Percentiles rank a stretch among this genome's conserved stretches.
Evolutionary conservation across 2,113 vertebrate species (phyloP).

Genomic region (Capreolus pygargus): DNA sequence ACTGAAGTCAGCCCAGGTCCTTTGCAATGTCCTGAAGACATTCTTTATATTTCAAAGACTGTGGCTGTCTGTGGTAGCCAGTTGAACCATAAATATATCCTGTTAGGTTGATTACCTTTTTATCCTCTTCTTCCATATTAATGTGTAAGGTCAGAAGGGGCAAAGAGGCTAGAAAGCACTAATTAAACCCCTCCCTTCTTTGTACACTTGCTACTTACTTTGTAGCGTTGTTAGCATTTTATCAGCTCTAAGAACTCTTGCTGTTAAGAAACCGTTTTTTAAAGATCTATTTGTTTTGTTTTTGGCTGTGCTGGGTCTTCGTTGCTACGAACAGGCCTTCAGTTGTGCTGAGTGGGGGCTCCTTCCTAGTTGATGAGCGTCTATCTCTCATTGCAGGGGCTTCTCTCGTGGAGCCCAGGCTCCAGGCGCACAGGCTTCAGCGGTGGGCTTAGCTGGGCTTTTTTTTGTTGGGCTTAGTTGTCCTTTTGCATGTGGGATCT

Average conservation of each 20-base stretch:
- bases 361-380: background rate
- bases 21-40: background rate
- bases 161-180: background rate
- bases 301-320: background rate
- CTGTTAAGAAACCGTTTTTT: background rate
- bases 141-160: background rate
- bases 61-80: background rate
- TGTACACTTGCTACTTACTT: background rate
- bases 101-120: background rate
- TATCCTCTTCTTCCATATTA: background rate
- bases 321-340: fast-evolving
- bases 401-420: background rate
- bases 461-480: background rate
- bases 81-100: background rate
- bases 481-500: background rate
- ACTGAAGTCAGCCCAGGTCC: background rate
- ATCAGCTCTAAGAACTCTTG: background rate
- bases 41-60: background rate
- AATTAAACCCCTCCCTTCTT: background rate
- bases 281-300: background rate
- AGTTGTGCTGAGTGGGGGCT: background rate
- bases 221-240: background rate
- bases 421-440: background rate
- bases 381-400: background rate
- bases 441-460: background rate